Percentiles rank a stretch among this genome's conserved stretches.
These are phyloP conservation scores for Pecten maximus DNA, from an alignment of 2,888 invertebrate species.

Conservation along the genomic window DNA sequence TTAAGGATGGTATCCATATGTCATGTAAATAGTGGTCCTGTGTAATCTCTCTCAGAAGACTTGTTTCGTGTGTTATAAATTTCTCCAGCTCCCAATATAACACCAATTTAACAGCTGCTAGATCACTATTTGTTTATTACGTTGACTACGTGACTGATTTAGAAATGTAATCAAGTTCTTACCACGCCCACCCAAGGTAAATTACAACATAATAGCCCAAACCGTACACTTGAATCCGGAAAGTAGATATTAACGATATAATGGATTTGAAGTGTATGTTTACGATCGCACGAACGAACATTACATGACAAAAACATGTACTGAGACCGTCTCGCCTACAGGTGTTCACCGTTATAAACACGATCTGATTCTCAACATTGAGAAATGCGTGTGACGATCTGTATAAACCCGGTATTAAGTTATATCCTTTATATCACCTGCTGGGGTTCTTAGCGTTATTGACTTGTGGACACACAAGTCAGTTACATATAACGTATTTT, in stretches of 20 bases:
- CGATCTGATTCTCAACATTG: background rate
- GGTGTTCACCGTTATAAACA: background rate
- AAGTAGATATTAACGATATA: background rate
- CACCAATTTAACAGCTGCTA: background rate
- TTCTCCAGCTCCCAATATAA: too few relatives aligned
- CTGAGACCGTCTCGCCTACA: background rate
- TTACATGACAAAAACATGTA: background rate
- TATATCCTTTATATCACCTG: background rate
- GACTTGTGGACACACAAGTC: too few relatives aligned
- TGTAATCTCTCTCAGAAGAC: too few relatives aligned
- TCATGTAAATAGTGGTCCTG: too few relatives aligned
- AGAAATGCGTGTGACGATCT: background rate
- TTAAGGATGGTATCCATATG: too few relatives aligned
- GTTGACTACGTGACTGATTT: background rate
- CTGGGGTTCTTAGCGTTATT: too few relatives aligned
- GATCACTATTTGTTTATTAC: background rate
- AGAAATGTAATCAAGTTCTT: background rate
- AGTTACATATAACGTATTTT: too few relatives aligned
- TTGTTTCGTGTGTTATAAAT: too few relatives aligned
- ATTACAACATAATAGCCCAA: conserved; percentile 19
- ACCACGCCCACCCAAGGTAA: background rate
- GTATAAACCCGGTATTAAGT: background rate
- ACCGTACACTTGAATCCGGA: background rate
- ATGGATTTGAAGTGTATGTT: background rate
- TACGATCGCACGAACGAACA: background rate